phyloP scores from a whole-genome alignment of 2,113 vertebrate genomes.

The Boulengeromyrus knoepffleri region DNA sequence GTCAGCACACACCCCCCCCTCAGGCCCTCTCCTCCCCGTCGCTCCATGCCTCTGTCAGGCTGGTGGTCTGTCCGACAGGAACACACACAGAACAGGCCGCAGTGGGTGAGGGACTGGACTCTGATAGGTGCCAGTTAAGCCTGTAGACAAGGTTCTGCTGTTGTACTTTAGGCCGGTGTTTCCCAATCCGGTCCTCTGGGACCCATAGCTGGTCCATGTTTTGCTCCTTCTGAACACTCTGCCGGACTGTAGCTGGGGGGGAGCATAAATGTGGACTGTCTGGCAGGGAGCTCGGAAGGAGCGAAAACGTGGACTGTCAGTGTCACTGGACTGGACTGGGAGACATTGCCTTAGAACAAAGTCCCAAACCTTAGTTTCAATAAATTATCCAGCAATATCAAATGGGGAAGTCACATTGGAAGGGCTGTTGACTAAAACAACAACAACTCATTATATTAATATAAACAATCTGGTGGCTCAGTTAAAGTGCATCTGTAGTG shows the following conservation, averaged over 20 bases:
- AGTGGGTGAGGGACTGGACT: neutral
- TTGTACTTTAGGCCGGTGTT: neutral
- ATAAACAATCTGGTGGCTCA: neutral
- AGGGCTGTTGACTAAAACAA: neutral
- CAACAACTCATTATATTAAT: neutral
- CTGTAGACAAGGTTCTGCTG: neutral
- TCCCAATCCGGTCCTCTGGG: neutral
- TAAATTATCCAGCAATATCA: neutral
- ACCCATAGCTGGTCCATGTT: neutral
- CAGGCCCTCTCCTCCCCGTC: conserved; percentile 10
- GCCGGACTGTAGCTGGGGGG: neutral
- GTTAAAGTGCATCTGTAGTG: neutral
- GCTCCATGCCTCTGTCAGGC: conserved; percentile 3
- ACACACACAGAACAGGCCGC: neutral
- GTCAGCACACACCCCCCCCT: neutral
- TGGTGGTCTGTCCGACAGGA: conserved; percentile 11
- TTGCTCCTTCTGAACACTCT: neutral
- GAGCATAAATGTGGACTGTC: neutral
- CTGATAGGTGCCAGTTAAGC: neutral
- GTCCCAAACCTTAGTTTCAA: neutral
- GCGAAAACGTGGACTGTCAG: neutral
- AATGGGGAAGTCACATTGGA: neutral
- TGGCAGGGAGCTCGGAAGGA: neutral
- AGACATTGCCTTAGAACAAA: neutral
- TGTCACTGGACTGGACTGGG: neutral